These are phyloP conservation scores for Apomyelois bistriatella DNA, from an alignment of 2,888 invertebrate genomes.

Conservation along the genomic window DNA sequence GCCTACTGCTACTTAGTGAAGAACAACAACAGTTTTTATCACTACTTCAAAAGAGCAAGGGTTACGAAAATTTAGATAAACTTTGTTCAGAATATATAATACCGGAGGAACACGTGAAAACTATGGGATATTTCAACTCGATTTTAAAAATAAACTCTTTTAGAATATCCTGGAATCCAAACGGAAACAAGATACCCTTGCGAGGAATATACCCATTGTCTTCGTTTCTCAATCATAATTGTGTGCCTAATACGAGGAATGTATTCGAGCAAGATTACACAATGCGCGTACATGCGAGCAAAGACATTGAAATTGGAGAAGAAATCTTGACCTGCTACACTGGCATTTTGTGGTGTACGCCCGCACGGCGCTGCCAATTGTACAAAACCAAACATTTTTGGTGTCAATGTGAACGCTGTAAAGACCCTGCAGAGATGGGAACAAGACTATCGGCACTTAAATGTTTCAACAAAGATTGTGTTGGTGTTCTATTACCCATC, in stretches of 20 bases:
- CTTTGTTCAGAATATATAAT: constrained; percentile 65
- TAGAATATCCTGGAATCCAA: constrained; percentile 63
- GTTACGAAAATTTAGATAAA: constrained; percentile 71
- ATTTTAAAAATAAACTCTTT: constrained; percentile 84
- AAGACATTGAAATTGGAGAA: constrained; percentile 76
- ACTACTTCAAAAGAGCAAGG: constrained; percentile 59
- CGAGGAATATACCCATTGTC: constrained; percentile 83
- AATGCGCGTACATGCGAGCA: constrained; percentile 80
- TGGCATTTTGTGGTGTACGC: constrained; percentile 83
- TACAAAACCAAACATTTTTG: constrained; percentile 82
- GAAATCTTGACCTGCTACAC: constrained; percentile 84
- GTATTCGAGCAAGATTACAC: constrained; percentile 74
- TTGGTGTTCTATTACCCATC: constrained; percentile 75
- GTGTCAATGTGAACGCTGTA: constrained; percentile 82
- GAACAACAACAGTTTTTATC: constrained; percentile 53
- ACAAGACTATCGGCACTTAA: constrained; percentile 75
- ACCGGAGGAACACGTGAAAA: constrained; percentile 67
- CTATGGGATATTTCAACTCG: constrained; percentile 74
- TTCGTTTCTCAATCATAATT: constrained; percentile 84
- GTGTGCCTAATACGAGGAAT: constrained; percentile 84
- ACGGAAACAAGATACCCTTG: constrained; percentile 56
- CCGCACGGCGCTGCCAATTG: constrained; percentile 80
- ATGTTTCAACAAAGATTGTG: constrained; percentile 72
- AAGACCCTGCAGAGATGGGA: constrained; percentile 82
- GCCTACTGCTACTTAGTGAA: constrained; percentile 49